Percentiles rank a stretch among this genome's conserved stretches.
Conservation (phyloP, 2,113 vertebrate genomes). For the Psilopsiagon aurifrons region DNA sequence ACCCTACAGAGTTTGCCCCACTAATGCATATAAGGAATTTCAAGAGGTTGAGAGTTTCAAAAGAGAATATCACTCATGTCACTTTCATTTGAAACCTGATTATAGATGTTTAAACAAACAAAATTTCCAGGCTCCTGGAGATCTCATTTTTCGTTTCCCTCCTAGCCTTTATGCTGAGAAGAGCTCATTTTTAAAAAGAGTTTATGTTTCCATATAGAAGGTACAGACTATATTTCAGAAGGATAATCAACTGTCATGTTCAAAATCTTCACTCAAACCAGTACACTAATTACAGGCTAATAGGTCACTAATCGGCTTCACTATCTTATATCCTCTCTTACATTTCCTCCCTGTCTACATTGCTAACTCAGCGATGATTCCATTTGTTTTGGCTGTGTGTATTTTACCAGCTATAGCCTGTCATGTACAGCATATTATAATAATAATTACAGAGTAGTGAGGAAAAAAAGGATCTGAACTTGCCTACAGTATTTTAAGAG, state of each 20-base stretch:
- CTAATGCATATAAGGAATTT: background rate
- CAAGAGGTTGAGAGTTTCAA: background rate
- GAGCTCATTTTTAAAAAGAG: accelerated
- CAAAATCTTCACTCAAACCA: background rate
- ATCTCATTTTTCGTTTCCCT: background rate
- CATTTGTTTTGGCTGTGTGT: background rate
- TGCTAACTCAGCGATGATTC: background rate
- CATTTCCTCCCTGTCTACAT: background rate
- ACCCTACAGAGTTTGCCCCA: background rate
- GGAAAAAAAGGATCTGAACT: background rate
- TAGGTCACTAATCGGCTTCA: background rate
- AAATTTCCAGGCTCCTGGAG: background rate
- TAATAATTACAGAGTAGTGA: slow-evolving; percentile 24
- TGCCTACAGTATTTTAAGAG: slow-evolving; percentile 27
- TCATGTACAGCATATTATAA: background rate
- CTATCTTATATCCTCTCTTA: background rate
- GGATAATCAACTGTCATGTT: background rate
- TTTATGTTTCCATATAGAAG: background rate
- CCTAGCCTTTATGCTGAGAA: background rate
- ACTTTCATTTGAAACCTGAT: background rate
- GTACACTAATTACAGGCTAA: background rate
- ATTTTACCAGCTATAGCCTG: slow-evolving; percentile 19
- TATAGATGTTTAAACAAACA: background rate
- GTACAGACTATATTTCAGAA: background rate
- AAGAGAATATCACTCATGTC: background rate